A percentile compares a stretch with the other conserved stretches of the same genome.
Conservation (phyloP, 2,113 vertebrate species). For the Upupa epops region DNA sequence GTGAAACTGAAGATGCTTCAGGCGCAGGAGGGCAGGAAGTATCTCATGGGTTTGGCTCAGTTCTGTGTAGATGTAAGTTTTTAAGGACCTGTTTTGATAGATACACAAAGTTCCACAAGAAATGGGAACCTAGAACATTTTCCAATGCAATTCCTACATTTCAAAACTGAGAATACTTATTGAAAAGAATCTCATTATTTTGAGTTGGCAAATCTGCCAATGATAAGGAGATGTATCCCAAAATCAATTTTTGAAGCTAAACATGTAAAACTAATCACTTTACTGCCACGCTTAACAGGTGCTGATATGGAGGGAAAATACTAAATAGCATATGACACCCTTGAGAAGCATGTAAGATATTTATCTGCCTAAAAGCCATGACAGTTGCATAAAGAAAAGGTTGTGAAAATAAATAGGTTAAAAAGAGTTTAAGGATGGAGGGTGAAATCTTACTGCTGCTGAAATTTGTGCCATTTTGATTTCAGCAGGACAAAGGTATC, state of each 20-base stretch:
- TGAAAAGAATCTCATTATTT: not conserved
- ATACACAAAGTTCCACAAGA: constrained; percentile 2
- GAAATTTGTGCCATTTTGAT: not conserved
- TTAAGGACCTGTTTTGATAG: not conserved
- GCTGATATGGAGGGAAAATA: constrained; percentile 46
- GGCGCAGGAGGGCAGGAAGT: not conserved
- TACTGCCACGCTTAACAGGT: constrained; percentile 58
- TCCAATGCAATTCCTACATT: not conserved
- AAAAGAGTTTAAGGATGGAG: not conserved
- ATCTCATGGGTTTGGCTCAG: not conserved
- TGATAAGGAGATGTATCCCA: constrained; percentile 20
- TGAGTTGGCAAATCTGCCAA: not conserved
- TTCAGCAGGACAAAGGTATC: not conserved
- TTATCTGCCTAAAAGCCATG: constrained; percentile 60
- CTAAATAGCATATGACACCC: constrained; percentile 45
- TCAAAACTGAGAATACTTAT: not conserved
- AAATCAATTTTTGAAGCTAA: constrained; percentile 56
- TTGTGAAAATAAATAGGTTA: constrained; percentile 30
- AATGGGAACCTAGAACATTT: not conserved
- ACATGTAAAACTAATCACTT: constrained; percentile 62
- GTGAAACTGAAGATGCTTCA: not conserved
- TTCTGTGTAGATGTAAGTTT: not conserved
- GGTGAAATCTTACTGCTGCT: not conserved
- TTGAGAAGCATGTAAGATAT: constrained; percentile 57
- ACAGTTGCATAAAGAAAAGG: constrained; percentile 18